These are phyloP conservation scores for Muntiacus reevesi DNA, from an alignment of 2,113 vertebrate genomes.

Conservation along the genomic window DNA sequence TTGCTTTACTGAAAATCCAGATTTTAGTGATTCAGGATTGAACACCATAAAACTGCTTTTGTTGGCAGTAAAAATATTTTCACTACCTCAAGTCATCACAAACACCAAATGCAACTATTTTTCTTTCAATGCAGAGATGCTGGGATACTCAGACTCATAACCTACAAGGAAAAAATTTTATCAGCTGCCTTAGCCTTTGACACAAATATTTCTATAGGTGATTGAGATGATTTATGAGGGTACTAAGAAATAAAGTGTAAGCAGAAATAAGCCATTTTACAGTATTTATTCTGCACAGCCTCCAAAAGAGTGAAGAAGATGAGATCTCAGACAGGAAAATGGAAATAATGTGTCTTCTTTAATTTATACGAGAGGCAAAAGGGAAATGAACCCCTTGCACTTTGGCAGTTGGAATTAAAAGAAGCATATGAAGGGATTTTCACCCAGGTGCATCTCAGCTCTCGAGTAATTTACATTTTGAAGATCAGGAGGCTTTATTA, in stretches of 20 bases:
- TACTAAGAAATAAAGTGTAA: slow-evolving; percentile 63
- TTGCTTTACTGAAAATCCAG: slow-evolving; percentile 60
- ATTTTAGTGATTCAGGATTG: slow-evolving; percentile 62
- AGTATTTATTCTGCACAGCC: slow-evolving; percentile 64
- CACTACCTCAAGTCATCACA: slow-evolving; percentile 57
- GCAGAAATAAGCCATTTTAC: slow-evolving; percentile 61
- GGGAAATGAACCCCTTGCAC: neutral
- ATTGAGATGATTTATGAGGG: slow-evolving; percentile 61
- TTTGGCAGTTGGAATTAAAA: slow-evolving; percentile 44
- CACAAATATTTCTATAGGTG: slow-evolving; percentile 66
- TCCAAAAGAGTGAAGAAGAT: slow-evolving; percentile 42
- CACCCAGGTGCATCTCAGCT: neutral
- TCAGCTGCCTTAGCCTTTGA: slow-evolving; percentile 67
- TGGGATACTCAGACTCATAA: slow-evolving; percentile 51
- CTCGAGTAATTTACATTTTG: slow-evolving; percentile 57
- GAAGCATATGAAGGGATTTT: neutral
- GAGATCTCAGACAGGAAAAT: slow-evolving; percentile 43
- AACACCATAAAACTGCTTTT: slow-evolving; percentile 62
- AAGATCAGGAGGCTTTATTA: slow-evolving; percentile 47
- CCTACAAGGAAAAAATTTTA: slow-evolving; percentile 57
- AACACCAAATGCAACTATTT: slow-evolving; percentile 62
- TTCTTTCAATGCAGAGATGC: slow-evolving; percentile 58
- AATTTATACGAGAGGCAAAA: slow-evolving; percentile 39
- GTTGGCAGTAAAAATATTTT: slow-evolving; percentile 70
- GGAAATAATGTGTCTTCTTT: slow-evolving; percentile 48